phyloP scores from a whole-genome alignment of 1,140 invertebrate genomes.

The Anastrepha ludens region DNA sequence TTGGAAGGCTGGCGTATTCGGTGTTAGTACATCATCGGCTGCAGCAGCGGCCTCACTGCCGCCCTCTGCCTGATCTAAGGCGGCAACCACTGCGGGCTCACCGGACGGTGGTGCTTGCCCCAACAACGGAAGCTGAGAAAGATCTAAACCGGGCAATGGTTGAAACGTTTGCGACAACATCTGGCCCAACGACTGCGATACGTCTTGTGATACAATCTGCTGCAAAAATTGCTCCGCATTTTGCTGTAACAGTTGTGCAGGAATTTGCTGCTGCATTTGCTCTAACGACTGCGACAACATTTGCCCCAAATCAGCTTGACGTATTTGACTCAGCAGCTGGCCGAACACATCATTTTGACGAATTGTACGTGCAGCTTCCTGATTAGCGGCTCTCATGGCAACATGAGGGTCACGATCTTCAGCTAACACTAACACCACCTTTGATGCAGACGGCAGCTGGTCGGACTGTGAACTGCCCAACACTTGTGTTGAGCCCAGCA shows the following conservation, averaged over 20 bases:
- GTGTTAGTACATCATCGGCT: not conserved
- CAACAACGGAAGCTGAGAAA: not conserved
- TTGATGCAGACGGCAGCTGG: conserved; percentile 60
- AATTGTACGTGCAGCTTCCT: conserved; percentile 44
- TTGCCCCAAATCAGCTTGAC: conserved; percentile 27
- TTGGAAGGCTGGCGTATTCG: not conserved
- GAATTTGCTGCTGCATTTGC: conserved; percentile 4
- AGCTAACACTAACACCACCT: conserved; percentile 69
- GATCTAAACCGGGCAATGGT: not conserved
- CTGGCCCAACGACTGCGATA: conserved; percentile 10
- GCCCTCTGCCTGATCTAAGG: not conserved
- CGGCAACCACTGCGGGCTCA: conserved; percentile 11
- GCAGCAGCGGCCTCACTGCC: not conserved
- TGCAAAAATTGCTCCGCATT: conserved; percentile 39
- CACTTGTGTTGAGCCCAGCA: conserved; percentile 3
- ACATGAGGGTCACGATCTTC: conserved; percentile 44
- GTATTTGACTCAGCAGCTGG: not conserved
- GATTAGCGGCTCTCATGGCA: conserved; percentile 15
- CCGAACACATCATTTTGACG: conserved; percentile 44
- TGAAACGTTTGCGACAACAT: conserved; percentile 29
- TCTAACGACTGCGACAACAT: conserved; percentile 14
- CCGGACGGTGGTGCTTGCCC: not conserved
- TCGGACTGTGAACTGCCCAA: not conserved
- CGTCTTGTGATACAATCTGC: conserved; percentile 4
- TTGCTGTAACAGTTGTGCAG: conserved; percentile 3